Evolutionary conservation across 2,797 vertebrate genomes (phyloP), one percentile per base, ranked within the genome.

Genomic region (Otolemur crassicaudatus): DNA sequence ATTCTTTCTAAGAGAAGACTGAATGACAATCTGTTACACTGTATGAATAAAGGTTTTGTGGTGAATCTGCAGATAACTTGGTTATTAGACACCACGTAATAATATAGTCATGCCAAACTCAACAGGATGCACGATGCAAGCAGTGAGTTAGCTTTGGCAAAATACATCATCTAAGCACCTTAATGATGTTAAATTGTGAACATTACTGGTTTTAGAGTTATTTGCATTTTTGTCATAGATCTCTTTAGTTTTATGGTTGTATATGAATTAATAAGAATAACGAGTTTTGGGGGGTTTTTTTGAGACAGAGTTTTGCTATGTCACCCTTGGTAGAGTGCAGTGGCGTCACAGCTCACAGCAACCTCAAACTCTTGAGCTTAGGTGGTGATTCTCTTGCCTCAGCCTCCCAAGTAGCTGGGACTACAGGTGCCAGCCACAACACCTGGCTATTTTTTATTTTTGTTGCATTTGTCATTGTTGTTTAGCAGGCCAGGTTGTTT

Each of bases 211-310:
- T 94, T 95, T 73, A 92, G 69, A 95, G 27, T 86, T 2, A 77
- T 75, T 9, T 88, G 20, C 6, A 91, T 93, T 82, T 93, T 93
- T 73, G 84, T 86, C 63, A 75, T 46, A 69, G 9, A 88, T 69
- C 7, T 43, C 53, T 94, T 93, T 84, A 91, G 63, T 94, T 91
- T 69, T 87, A 87, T 31, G 65, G n/a, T 27, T 92, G 13, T 60
- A 16, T 3, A 76, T 25, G 46, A 88, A 29, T 93, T 94, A 87
- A 56, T 81, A 92, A 76, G n/a, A 11, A 85, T 60, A 75, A 82
- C 90, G 17, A 84, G 25, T 87, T 86, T 88, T 40, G 34, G 34
- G 34, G 34, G 40, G 0, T 16, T 49, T 53, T 53, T 16, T 53
- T 53, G 49, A 53, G 49, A 53, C 49, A 16, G 14, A 53, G 49